A percentile compares a stretch with the other conserved stretches of the same genome.
Evolutionary conservation across 2,888 invertebrate genomes (phyloP).

Genomic region (Drosophila heteroneura): DNA sequence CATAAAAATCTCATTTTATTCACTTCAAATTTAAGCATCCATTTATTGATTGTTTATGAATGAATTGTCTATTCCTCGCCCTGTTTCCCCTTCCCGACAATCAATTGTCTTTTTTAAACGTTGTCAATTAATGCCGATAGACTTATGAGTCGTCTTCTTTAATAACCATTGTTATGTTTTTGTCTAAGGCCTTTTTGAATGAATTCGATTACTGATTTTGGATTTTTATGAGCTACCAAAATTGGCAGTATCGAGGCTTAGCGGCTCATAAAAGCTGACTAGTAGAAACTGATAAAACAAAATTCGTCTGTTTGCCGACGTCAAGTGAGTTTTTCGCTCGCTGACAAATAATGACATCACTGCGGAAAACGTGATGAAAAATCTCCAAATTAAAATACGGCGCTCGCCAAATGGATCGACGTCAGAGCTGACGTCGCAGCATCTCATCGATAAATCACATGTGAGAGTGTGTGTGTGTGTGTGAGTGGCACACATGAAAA

Average conservation of each 20-base stretch:
- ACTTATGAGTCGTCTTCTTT: constrained; percentile 39
- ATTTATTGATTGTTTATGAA: constrained; percentile 26
- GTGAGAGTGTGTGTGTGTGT: constrained; percentile 10
- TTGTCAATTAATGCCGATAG: constrained; percentile 25
- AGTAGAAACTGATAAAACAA: constrained; percentile 14
- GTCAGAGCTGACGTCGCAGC: constrained; percentile 69
- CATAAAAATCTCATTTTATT: constrained; percentile 24
- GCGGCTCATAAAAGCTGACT: constrained; percentile 47
- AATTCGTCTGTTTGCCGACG: neutral
- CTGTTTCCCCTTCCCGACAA: neutral
- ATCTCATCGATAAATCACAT: constrained; percentile 70
- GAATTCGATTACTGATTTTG: constrained; percentile 23
- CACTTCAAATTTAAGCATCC: constrained; percentile 13
- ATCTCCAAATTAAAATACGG: constrained; percentile 51
- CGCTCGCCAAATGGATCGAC: constrained; percentile 68
- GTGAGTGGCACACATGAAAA: constrained; percentile 69
- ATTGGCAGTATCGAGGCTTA: constrained; percentile 57
- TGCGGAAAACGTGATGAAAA: constrained; percentile 56
- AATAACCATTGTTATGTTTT: constrained; percentile 52
- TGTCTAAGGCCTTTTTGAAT: constrained; percentile 62
- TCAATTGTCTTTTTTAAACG: constrained; percentile 14
- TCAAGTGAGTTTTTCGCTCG: constrained; percentile 21
- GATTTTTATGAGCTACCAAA: constrained; percentile 60
- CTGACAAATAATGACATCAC: constrained; percentile 35
- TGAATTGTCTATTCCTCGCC: neutral